Percentiles rank a stretch among this genome's conserved stretches.
Evolutionary conservation across 2,113 vertebrate species (phyloP).

Genomic region (Madoqua kirkii): DNA sequence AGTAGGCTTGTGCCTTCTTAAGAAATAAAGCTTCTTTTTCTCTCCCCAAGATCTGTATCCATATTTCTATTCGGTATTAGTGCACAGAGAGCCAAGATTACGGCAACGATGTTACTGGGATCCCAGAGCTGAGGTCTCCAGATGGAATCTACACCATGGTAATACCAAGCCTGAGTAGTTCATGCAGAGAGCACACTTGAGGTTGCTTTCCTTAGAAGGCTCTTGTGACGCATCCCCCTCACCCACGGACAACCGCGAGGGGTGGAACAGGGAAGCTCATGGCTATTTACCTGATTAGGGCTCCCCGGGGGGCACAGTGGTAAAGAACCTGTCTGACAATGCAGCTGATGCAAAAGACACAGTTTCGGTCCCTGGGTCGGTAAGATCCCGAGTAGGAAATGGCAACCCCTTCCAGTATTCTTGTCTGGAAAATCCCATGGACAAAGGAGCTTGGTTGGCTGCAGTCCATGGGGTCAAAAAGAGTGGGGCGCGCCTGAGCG

Average conservation of each 20-base stretch:
- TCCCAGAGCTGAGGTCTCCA: not conserved
- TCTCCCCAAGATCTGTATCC: not conserved
- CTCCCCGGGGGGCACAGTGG: not conserved
- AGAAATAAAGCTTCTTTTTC: not conserved
- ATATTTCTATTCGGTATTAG: not conserved
- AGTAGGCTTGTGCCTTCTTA: not conserved
- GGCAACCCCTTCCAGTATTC: not conserved
- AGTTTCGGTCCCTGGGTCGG: fast-evolving
- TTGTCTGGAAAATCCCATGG: not conserved
- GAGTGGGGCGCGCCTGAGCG: not conserved
- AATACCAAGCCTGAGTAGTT: not conserved
- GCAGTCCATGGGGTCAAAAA: not conserved
- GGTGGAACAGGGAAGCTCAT: not conserved
- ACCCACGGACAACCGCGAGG: not conserved
- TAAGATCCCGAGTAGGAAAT: not conserved
- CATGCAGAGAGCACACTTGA: not conserved
- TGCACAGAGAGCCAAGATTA: not conserved
- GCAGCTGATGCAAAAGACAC: not conserved
- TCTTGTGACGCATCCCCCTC: not conserved
- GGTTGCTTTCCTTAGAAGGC: not conserved
- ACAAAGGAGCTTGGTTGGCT: not conserved
- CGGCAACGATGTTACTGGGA: not conserved
- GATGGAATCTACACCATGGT: not conserved
- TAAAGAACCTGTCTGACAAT: not conserved
- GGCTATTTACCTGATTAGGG: not conserved